These are phyloP conservation scores for Noctuana brunneofusca DNA, from an alignment of 2,888 invertebrate genomes.

Conservation along the genomic window DNA sequence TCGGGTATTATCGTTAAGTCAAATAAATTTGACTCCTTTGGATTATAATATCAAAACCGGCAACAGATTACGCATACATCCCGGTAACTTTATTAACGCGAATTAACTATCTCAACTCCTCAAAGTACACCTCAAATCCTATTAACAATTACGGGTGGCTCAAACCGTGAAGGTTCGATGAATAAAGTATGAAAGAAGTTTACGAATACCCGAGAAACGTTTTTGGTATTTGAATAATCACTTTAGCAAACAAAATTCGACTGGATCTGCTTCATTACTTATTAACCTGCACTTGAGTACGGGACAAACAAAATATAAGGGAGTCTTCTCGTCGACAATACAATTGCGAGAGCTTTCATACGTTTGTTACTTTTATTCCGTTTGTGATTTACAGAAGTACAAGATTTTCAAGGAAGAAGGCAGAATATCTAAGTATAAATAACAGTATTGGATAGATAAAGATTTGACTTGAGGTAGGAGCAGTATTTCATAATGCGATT, in stretches of 20 bases:
- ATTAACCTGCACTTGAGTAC: conserved; percentile 72
- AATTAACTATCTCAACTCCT: conserved; percentile 35
- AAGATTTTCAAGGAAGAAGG: conserved; percentile 16
- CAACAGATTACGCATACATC: conserved; percentile 17
- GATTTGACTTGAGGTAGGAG: conserved; percentile 21
- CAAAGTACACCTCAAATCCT: conserved; percentile 54
- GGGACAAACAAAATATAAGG: conserved; percentile 56
- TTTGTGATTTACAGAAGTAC: conserved; percentile 24
- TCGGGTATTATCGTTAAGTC: background rate
- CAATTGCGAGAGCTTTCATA: conserved; percentile 23
- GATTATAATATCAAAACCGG: background rate
- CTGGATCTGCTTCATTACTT: conserved; percentile 78
- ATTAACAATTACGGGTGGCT: conserved; percentile 70
- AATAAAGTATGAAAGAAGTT: conserved; percentile 81
- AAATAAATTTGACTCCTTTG: background rate
- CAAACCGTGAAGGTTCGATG: conserved; percentile 76
- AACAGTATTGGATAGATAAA: conserved; percentile 22
- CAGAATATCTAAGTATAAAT: conserved; percentile 24
- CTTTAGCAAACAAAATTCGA: conserved; percentile 80
- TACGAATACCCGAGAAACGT: conserved; percentile 77
- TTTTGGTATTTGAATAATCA: conserved; percentile 82
- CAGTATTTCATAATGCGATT: conserved; percentile 19
- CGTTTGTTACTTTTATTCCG: conserved; percentile 15
- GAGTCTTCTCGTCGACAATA: conserved; percentile 21
- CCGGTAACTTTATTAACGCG: conserved; percentile 34